Percentiles rank a stretch among this genome's conserved stretches.
These are phyloP conservation scores for Craseonycteris thonglongyai DNA, from an alignment of 2,113 vertebrate species.

Conservation along the genomic window DNA sequence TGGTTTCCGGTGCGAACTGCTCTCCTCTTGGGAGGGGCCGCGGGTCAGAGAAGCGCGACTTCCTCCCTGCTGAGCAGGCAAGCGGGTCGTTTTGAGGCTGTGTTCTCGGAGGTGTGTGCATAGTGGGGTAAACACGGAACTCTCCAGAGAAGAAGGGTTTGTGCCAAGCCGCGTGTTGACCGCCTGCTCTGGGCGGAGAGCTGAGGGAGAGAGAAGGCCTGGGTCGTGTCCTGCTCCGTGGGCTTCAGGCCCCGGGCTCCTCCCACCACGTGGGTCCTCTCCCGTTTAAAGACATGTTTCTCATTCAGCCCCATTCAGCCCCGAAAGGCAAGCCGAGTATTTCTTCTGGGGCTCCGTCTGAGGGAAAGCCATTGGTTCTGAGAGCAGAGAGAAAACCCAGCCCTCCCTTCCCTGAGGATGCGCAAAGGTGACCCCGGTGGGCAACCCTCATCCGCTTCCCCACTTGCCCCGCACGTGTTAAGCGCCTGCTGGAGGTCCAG, in stretches of 20 bases:
- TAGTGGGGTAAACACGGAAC: neutral
- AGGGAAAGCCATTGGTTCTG: neutral
- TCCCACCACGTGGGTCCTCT: neutral
- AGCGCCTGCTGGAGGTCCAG: neutral
- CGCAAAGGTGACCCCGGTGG: neutral
- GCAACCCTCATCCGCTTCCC: neutral
- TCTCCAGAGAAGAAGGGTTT: neutral
- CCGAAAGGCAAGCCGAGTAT: neutral
- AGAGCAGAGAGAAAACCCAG: neutral
- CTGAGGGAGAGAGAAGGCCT: accelerated
- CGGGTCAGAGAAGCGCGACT: neutral
- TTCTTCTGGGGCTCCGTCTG: neutral
- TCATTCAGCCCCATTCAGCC: too few species aligned
- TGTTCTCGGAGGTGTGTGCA: neutral
- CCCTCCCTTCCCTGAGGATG: too few species aligned
- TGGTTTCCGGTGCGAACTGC: neutral
- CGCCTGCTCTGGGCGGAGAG: neutral
- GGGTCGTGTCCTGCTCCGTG: too few species aligned
- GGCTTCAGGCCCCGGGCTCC: too few species aligned
- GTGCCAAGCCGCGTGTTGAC: accelerated
- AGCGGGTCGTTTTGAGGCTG: accelerated
- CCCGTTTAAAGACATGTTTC: neutral
- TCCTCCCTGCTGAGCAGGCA: neutral
- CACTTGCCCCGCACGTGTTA: accelerated
- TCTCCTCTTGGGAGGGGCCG: neutral